Evolutionary conservation across 2,113 vertebrate species (phyloP), one percentile per base, ranked within the genome.

Genomic region (Tragelaphus buxtoni): DNA sequence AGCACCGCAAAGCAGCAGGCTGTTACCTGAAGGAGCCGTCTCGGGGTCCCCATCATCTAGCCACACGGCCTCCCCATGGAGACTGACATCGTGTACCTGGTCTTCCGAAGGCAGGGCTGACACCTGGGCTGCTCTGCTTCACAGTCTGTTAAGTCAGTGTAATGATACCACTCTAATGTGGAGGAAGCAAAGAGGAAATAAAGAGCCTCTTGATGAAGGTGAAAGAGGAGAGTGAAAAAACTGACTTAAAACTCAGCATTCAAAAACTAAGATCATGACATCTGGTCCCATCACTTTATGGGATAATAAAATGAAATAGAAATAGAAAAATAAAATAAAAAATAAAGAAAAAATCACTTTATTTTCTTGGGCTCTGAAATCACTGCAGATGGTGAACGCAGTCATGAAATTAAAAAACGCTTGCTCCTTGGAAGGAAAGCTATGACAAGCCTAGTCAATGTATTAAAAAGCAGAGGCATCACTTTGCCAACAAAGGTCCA

Each of bases 61-160:
- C 47, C 69, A 9, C 30, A 18, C 4, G 18, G 9, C 32, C 28
- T 90, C 53, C 39, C 60, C 9, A 3, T 9, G 42, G 24, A n/a
- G n/a, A 58, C 2, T 11, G 16, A 20, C 26, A 35, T 42, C 26
- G 5, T 0, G 3, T 1, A 18, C 5, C 56, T 30, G 83, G 76
- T 45, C 49, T 95, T 83, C 30, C 26, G 5, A 26, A 47, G 51
- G 55, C 84, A n/a, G 53, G 3, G 61, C 9, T 32, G 24, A 39
- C 32, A 11, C 13, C 77, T 39, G 9, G 32, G 30, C 77, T 30
- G 24, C 30, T 65, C 2, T 60, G 51, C n/a, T 22, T 74, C 60
- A 3, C 6, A 32, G 42, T 65, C 90, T 85, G 14, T 60, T 42
- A 49, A 22, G 61, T 84, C 16, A 7, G 20, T 18, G 28, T 9